These are phyloP conservation scores for Hapalemur alaotrensis DNA, from an alignment of 2,797 vertebrate genomes.

Conservation along the genomic window DNA sequence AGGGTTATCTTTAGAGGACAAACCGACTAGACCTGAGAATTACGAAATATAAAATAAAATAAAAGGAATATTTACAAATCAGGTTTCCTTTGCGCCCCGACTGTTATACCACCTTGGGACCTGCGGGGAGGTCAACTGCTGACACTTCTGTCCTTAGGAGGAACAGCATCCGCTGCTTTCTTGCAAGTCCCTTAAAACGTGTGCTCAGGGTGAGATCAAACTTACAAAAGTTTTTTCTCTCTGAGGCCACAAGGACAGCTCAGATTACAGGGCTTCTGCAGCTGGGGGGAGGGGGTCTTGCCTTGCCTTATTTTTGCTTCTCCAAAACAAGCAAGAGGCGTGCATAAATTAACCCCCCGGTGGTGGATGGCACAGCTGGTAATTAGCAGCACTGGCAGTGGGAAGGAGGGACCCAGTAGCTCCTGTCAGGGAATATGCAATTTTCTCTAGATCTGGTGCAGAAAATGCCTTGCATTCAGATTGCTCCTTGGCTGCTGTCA, in stretches of 20 bases:
- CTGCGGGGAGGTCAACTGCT: too few species aligned
- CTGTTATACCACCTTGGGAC: neutral
- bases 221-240: neutral
- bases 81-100: rapidly evolving
- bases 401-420: neutral
- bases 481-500: rapidly evolving
- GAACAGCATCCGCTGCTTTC: too few species aligned
- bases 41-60: neutral
- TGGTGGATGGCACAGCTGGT: rapidly evolving
- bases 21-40: too few species aligned
- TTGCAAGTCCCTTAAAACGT: neutral
- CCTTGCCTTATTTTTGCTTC: neutral
- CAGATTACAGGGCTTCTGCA: neutral
- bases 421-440: neutral
- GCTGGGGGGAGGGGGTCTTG: neutral
- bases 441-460: neutral
- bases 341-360: neutral
- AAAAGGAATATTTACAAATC: neutral
- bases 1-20: rapidly evolving
- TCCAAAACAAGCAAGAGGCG: neutral
- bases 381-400: neutral
- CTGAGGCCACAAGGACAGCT: neutral
- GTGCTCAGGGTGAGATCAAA: neutral
- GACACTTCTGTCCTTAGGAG: rapidly evolving
- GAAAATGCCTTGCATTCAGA: neutral